Evolutionary conservation across 2,888 invertebrate genomes (phyloP).

Genomic region (Cecidostiba fungosa): DNA sequence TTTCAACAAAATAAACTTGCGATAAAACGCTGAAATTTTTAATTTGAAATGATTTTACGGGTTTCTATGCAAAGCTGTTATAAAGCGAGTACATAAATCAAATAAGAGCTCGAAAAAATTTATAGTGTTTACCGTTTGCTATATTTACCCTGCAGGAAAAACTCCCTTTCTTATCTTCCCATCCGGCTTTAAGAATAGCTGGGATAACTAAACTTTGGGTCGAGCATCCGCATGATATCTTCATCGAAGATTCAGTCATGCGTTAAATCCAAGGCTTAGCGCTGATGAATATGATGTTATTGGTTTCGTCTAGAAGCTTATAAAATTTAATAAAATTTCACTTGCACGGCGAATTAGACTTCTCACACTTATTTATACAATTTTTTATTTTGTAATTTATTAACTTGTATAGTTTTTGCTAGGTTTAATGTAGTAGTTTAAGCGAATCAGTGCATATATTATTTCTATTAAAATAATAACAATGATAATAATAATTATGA

Average conservation of each 20-base stretch:
- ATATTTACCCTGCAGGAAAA: conserved; percentile 56
- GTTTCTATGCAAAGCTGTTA: not conserved
- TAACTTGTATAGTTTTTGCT: not conserved
- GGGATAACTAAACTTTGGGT: conserved; percentile 28
- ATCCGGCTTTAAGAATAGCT: conserved; percentile 44
- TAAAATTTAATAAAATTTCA: conserved; percentile 40
- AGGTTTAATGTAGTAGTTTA: too few relatives aligned
- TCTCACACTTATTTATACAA: not conserved
- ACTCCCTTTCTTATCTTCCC: conserved; percentile 47
- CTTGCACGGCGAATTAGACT: not conserved
- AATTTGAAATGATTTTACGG: not conserved
- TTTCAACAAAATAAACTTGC: not conserved
- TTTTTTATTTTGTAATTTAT: not conserved
- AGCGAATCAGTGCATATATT: too few relatives aligned
- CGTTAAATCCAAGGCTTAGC: conserved; percentile 55
- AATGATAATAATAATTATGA: too few relatives aligned
- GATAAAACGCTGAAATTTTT: not conserved
- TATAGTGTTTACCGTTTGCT: conserved; percentile 56
- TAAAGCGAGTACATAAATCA: conserved; percentile 36
- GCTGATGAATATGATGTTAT: conserved; percentile 47
- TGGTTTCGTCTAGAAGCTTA: conserved; percentile 17
- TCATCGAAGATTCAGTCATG: conserved; percentile 51
- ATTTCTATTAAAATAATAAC: too few relatives aligned
- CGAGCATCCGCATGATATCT: conserved; percentile 43
- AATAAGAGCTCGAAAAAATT: conserved; percentile 41